phyloP scores from a whole-genome alignment of 1,140 invertebrate species.

The Mya arenaria region DNA sequence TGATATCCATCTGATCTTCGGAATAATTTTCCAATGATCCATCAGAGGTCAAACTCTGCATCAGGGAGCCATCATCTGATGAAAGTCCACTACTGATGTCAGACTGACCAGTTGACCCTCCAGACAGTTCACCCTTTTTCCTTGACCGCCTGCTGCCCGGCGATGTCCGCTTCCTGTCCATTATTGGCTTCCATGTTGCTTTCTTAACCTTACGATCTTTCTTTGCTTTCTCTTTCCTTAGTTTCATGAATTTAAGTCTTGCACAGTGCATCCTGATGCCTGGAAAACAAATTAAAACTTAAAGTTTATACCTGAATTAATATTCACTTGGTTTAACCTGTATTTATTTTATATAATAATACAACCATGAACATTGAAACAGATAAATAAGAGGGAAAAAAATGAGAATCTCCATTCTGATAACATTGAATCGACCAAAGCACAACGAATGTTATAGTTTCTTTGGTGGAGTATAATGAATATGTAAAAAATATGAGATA shows the following conservation, averaged over 20 bases:
- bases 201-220: not conserved
- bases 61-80: not conserved
- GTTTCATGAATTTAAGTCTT: too few species aligned
- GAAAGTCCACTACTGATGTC: not conserved
- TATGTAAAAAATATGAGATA: too few species aligned
- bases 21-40: too few species aligned
- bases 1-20: not conserved
- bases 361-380: not conserved
- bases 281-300: slow-evolving; percentile 5
- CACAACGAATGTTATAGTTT: too few species aligned
- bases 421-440: too few species aligned
- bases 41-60: too few species aligned
- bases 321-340: too few species aligned
- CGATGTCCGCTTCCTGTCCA: slow-evolving; percentile 39
- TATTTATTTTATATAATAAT: too few species aligned
- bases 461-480: too few species aligned
- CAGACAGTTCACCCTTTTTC: not conserved
- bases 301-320: too few species aligned
- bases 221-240: not conserved
- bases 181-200: slow-evolving; percentile 34
- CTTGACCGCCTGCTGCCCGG: not conserved
- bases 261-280: slow-evolving; percentile 25
- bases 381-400: not conserved
- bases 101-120: not conserved
- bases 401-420: too few species aligned